phyloP scores from a whole-genome alignment of 1,140 invertebrate genomes.

The Pachyrhynchus sulphureomaculatus region DNA sequence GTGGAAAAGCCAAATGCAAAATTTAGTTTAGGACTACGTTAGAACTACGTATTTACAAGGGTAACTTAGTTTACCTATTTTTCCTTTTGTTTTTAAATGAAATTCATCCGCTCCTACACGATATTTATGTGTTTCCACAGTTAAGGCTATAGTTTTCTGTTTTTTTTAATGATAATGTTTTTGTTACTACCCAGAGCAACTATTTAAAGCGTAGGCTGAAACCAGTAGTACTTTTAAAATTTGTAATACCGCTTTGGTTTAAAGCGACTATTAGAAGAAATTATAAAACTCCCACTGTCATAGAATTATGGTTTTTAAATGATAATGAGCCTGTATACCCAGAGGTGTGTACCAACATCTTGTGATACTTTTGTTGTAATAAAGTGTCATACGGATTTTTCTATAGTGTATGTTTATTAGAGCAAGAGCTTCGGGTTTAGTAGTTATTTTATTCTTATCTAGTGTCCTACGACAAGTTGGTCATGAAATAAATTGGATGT shows the following conservation, averaged over 20 bases:
- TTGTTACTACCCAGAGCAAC: background rate
- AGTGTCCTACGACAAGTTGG: too few species aligned
- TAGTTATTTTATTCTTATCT: constrained; percentile 5
- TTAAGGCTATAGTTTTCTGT: background rate
- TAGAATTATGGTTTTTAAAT: constrained; percentile 33
- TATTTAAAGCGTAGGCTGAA: constrained; percentile 2
- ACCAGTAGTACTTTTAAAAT: constrained; percentile 16
- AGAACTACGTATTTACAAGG: too few species aligned
- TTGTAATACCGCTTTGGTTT: constrained; percentile 6
- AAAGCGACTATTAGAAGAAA: constrained; percentile 27
- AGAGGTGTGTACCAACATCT: constrained; percentile 24
- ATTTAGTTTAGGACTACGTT: too few species aligned
- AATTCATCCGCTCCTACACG: too few species aligned
- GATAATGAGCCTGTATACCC: constrained; percentile 20
- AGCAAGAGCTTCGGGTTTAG: constrained; percentile 2
- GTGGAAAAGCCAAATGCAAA: too few species aligned
- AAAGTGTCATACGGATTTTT: constrained; percentile 23
- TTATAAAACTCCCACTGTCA: constrained; percentile 29
- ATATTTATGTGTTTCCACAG: too few species aligned
- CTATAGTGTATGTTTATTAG: constrained; percentile 6
- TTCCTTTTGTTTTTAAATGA: too few species aligned
- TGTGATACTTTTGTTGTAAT: constrained; percentile 24
- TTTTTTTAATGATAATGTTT: background rate
- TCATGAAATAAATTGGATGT: too few species aligned
- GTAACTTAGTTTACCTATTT: too few species aligned